Conservation (phyloP, 2,797 vertebrate species). For the Hemitrygon akajei region DNA sequence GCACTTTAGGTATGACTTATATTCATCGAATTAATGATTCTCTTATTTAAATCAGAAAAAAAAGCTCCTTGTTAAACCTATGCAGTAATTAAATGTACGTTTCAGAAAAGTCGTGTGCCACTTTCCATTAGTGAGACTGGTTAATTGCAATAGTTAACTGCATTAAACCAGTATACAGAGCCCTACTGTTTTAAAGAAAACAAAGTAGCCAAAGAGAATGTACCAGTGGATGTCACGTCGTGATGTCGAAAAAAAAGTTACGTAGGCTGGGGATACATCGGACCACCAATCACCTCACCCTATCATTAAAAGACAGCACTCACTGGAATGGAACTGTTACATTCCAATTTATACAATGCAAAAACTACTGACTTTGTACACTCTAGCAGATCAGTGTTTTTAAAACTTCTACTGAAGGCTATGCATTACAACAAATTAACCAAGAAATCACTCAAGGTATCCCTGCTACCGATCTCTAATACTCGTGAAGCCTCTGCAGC, state of each 20-base stretch:
- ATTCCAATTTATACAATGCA: neutral
- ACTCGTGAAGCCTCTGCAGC: neutral
- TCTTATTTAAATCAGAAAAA: neutral
- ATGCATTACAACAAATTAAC: neutral
- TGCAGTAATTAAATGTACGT: neutral
- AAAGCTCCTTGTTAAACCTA: neutral
- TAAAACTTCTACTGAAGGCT: neutral
- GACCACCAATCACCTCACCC: constrained; percentile 31
- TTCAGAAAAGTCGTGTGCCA: neutral
- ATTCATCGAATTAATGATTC: neutral
- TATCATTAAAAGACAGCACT: neutral
- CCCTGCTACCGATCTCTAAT: neutral
- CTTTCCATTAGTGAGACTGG: neutral
- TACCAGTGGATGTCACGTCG: constrained; percentile 33
- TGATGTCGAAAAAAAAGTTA: constrained; percentile 24
- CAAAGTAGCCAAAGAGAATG: constrained; percentile 32
- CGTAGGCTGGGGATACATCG: constrained; percentile 26
- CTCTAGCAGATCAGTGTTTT: neutral
- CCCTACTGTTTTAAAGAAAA: constrained; percentile 10
- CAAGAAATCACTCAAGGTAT: neutral
- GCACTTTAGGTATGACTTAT: neutral
- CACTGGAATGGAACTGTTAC: neutral
- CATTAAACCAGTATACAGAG: neutral
- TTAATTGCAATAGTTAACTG: neutral
- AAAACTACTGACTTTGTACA: neutral